Percentiles rank a stretch among this genome's conserved stretches.
Evolutionary conservation across 1,140 invertebrate species (phyloP).

Genomic region (Tetragonula clypearis): DNA sequence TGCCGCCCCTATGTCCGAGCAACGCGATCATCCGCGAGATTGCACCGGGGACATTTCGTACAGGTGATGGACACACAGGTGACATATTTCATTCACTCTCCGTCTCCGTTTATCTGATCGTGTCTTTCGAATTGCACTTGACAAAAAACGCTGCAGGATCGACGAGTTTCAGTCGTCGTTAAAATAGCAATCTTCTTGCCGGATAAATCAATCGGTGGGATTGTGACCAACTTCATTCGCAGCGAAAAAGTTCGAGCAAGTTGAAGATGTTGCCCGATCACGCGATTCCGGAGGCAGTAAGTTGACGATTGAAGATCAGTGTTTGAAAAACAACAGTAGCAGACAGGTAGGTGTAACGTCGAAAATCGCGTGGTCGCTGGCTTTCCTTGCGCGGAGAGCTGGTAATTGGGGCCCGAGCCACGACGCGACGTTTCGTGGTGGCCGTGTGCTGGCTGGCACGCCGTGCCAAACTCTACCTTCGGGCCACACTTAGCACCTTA

Average conservation of each 20-base stretch:
- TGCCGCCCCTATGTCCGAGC: constrained; percentile 44
- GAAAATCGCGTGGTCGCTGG: constrained; percentile 38
- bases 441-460: constrained; percentile 49
- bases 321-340: constrained; percentile 40
- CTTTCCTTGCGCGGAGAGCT: constrained; percentile 51
- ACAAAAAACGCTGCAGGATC: not conserved
- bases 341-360: constrained; percentile 30
- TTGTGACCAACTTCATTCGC: too few species aligned
- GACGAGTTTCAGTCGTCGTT: not conserved
- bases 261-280: not conserved
- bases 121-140: not conserved
- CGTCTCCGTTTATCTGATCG: too few species aligned
- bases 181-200: not conserved
- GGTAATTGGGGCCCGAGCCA: constrained; percentile 64
- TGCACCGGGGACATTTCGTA: constrained; percentile 6
- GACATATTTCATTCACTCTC: constrained; percentile 34
- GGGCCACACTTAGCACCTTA: constrained; percentile 80
- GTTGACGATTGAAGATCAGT: not conserved
- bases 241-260: not conserved
- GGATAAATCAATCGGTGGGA: too few species aligned
- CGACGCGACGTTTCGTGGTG: constrained; percentile 45
- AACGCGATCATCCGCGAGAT: constrained; percentile 34
- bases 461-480: constrained; percentile 66
- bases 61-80: constrained; percentile 52
- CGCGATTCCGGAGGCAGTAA: not conserved